Conservation (phyloP, 2,888 invertebrate species). For the Nymphalis urticae region DNA sequence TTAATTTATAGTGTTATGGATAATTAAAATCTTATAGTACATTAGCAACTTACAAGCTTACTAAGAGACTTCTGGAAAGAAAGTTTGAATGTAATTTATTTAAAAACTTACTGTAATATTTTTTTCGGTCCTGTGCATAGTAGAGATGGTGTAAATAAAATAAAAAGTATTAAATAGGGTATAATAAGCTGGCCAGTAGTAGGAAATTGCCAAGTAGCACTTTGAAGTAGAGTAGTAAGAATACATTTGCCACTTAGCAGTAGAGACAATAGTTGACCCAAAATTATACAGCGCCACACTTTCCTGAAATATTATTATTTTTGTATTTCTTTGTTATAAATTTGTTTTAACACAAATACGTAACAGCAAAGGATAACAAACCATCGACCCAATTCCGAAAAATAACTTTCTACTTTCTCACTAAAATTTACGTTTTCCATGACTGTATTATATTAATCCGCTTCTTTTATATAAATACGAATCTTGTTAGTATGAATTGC, state of each 20-base stretch:
- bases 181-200: constrained; percentile 91
- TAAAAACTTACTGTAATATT: constrained; percentile 81
- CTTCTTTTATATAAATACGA: constrained; percentile 19
- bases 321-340: constrained; percentile 5
- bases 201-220: constrained; percentile 85
- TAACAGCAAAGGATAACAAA: constrained; percentile 59
- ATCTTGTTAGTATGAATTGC: constrained; percentile 16
- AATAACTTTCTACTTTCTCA: constrained; percentile 85
- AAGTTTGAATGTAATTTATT: not conserved
- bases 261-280: constrained; percentile 89
- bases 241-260: constrained; percentile 89
- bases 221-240: constrained; percentile 86
- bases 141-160: constrained; percentile 88
- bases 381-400: constrained; percentile 87
- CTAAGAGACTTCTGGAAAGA: too few relatives aligned
- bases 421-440: constrained; percentile 81
- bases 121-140: constrained; percentile 86
- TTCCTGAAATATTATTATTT: constrained; percentile 74
- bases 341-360: constrained; percentile 14
- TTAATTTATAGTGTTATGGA: too few relatives aligned
- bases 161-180: constrained; percentile 88
- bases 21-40: too few relatives aligned
- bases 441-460: constrained; percentile 19
- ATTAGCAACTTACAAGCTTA: too few relatives aligned
- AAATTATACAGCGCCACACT: constrained; percentile 86